phyloP scores from a whole-genome alignment of 92 coral and sea anemone species.

The Phenganax subtilis region DNA sequence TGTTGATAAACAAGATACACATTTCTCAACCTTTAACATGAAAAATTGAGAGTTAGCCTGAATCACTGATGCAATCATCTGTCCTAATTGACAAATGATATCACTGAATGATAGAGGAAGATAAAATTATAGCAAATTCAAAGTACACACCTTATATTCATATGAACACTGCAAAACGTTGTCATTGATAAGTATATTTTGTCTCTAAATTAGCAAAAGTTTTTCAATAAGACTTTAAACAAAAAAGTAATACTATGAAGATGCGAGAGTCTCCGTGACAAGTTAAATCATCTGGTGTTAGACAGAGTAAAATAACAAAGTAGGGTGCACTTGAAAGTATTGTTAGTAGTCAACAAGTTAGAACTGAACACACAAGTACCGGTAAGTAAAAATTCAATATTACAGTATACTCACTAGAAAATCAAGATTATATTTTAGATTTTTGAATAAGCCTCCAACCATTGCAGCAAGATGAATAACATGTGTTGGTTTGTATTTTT shows the following conservation, averaged over 20 bases:
- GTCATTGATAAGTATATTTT: slow-evolving; percentile 81
- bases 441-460: slow-evolving; percentile 95
- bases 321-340: too few relatives aligned
- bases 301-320: too few relatives aligned
- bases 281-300: too few relatives aligned
- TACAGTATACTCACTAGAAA: slow-evolving; percentile 75
- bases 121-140: neutral
- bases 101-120: too few relatives aligned
- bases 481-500: slow-evolving; percentile 90
- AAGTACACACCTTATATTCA: slow-evolving; percentile 56
- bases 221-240: too few relatives aligned
- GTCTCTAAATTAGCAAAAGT: slow-evolving; percentile 54
- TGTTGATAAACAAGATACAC: slow-evolving; percentile 92
- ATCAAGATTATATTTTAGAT: slow-evolving; percentile 89
- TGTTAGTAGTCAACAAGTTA: neutral
- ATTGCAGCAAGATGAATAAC: slow-evolving; percentile 93
- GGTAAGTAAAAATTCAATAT: neutral
- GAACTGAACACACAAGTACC: neutral
- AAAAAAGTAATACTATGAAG: too few relatives aligned
- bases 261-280: too few relatives aligned
- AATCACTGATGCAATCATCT: neutral
- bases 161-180: slow-evolving; percentile 80
- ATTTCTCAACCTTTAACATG: slow-evolving; percentile 67
- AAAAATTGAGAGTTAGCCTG: neutral
- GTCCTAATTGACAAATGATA: too few relatives aligned